Base-by-base conservation (phyloP, 1,140 invertebrate genomes). In the Drosophila bipectinata region DNA sequence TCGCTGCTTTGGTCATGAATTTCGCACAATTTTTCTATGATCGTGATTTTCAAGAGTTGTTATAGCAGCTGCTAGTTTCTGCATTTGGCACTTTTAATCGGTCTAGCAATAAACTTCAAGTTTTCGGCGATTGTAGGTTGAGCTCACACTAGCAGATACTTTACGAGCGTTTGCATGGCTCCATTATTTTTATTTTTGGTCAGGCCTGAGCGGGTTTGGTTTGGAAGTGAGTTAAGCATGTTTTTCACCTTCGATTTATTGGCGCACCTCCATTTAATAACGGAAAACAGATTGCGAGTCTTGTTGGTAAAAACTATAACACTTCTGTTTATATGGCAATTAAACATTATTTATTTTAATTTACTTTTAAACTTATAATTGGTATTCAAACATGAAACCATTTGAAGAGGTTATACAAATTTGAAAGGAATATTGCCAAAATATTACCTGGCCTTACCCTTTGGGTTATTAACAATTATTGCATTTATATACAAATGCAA, bases 21-120 rank as follows among this genome's bases (percentile, higher is more conserved):
- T 77, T 90, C 61, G 57, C 66, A 56, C 74, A 72, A 57, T 61
- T 60, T 75, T 63, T 73, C 72, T 75, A 71, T 89, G 85, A 90
- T 89, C 87, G 85, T 89, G 85, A 89, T 90, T 89, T 89, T 89
- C 82, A 84, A 84, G 41, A 74, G 79, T 64, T 47, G 32, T 28
- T 49, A 12, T 44, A 12, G 14, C 21, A 28, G 55, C 55, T 37
- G 63, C 64, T 34, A 48, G 80, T 89, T 73, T 51, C 49, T 63
- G 39, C 60, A 57, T 61, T 73, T 67, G 72, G 61, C 39, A 39
- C 24, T 26, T 74, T 81, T 81, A 74, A 78, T 79, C 60, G 84
- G 53, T 72, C 56, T 81, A 89, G 85, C 81, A 89, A 85, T 90
- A 89, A 89, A 89, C 87, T 89, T 89, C 85, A 89, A 79, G 69